These are phyloP conservation scores for Semotilus atromaculatus DNA, from an alignment of 2,797 vertebrate genomes.

Conservation along the genomic window DNA sequence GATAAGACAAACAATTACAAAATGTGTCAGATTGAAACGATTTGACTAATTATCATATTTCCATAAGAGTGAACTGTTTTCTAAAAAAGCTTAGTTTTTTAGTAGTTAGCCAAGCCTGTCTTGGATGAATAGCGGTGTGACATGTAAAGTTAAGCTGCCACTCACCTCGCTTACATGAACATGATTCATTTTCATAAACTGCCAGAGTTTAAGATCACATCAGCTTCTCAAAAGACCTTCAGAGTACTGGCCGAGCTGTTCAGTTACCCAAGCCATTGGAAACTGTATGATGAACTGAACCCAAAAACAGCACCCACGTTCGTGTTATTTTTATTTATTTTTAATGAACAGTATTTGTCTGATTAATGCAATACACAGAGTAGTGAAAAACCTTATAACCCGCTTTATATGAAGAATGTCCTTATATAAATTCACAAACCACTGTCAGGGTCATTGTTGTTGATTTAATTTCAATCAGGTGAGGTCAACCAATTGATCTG, in stretches of 20 bases:
- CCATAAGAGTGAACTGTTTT: too few relatives aligned
- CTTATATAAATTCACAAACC: not conserved
- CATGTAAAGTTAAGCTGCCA: constrained; percentile 15
- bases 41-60: too few relatives aligned
- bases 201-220: not conserved
- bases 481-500: not conserved
- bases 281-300: not conserved
- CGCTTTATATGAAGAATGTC: not conserved
- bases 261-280: not conserved
- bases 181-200: not conserved
- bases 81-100: not conserved
- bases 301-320: not conserved
- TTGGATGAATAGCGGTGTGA: not conserved
- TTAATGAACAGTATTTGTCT: too few relatives aligned
- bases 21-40: too few relatives aligned
- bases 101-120: not conserved
- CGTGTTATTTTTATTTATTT: not conserved
- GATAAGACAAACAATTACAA: too few relatives aligned
- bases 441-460: not conserved
- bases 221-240: not conserved
- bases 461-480: not conserved
- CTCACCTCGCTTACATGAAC: not conserved
- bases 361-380: not conserved
- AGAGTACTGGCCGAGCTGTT: not conserved
- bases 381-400: not conserved